Conservation (phyloP, 2,888 invertebrate genomes). For the Hirtodrosophila alboralis region DNA sequence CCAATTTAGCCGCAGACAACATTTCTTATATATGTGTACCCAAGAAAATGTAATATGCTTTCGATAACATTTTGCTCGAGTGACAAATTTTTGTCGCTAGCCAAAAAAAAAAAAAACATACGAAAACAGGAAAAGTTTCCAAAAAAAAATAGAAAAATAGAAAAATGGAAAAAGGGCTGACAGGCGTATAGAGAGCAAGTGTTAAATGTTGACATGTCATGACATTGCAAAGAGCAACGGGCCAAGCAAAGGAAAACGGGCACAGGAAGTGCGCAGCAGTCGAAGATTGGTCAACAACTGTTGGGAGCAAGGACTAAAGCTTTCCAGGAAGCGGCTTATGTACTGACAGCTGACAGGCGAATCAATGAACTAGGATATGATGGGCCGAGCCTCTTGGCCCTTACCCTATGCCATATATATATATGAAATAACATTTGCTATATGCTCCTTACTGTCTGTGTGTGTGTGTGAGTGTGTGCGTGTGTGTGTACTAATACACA, state of each 20-base stretch:
- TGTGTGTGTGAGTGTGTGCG: conserved; percentile 15
- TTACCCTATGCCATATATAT: conserved; percentile 4
- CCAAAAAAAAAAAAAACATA: conserved; percentile 19
- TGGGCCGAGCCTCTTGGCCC: conserved; percentile 43
- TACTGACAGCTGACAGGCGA: conserved; percentile 75
- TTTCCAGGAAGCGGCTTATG: conserved; percentile 70
- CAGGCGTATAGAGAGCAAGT: conserved; percentile 72
- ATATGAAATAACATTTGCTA: conserved; percentile 57
- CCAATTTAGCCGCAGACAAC: conserved; percentile 36
- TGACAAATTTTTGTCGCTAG: conserved; percentile 72
- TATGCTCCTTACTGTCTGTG: conserved; percentile 15
- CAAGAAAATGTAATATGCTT: conserved; percentile 60
- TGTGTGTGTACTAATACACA: conserved; percentile 50
- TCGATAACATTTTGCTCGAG: conserved; percentile 72
- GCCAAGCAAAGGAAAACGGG: conserved; percentile 37
- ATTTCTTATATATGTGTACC: conserved; percentile 21
- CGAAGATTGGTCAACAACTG: conserved; percentile 57
- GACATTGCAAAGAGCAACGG: conserved; percentile 69
- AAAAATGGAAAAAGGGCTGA: conserved; percentile 31
- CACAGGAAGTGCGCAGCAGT: conserved; percentile 26
- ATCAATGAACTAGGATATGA: conserved; percentile 77
- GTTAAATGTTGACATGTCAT: conserved; percentile 79
- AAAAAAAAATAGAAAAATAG: conserved; percentile 19
- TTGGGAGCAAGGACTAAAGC: conserved; percentile 29
- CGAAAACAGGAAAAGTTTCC: conserved; percentile 47